Evolutionary conservation across 2,113 vertebrate species (phyloP).

Genomic region (Microtus oregoni): DNA sequence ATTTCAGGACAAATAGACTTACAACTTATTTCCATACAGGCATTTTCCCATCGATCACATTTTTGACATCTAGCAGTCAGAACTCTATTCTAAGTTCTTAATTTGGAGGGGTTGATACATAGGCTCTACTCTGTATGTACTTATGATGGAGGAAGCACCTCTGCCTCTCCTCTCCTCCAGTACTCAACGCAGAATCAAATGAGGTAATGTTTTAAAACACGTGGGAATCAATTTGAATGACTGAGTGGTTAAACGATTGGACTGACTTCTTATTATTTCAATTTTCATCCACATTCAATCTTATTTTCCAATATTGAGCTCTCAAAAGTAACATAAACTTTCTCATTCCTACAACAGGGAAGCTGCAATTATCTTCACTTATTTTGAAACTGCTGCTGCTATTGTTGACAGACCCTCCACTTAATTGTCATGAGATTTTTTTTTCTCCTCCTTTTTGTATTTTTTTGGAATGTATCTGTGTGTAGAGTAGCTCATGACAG

Average conservation of each 20-base stretch:
- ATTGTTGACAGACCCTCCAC: not conserved
- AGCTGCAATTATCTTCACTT: not conserved
- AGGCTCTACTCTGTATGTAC: not conserved
- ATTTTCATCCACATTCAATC: slow-evolving; percentile 27
- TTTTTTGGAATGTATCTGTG: slow-evolving; percentile 58
- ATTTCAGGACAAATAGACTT: slow-evolving; percentile 49
- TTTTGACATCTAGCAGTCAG: not conserved
- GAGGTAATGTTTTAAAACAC: slow-evolving; percentile 12
- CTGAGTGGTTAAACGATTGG: slow-evolving; percentile 15
- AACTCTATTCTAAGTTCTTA: not conserved
- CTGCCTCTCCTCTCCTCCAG: not conserved
- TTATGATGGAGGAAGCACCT: not conserved
- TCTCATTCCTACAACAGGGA: slow-evolving; percentile 37
- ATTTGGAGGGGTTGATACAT: not conserved
- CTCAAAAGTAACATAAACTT: slow-evolving; percentile 34
- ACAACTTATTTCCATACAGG: not conserved
- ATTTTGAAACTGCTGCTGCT: not conserved
- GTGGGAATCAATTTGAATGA: not conserved
- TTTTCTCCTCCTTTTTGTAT: slow-evolving; percentile 32
- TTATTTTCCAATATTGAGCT: slow-evolving; percentile 49
- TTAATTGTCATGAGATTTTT: not conserved
- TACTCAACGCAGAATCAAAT: not conserved
- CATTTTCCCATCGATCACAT: not conserved
- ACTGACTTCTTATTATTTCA: slow-evolving; percentile 61
- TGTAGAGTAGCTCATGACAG: not conserved